Evolutionary conservation across 2,113 vertebrate species (phyloP).

Genomic region (Theristicus caerulescens): DNA sequence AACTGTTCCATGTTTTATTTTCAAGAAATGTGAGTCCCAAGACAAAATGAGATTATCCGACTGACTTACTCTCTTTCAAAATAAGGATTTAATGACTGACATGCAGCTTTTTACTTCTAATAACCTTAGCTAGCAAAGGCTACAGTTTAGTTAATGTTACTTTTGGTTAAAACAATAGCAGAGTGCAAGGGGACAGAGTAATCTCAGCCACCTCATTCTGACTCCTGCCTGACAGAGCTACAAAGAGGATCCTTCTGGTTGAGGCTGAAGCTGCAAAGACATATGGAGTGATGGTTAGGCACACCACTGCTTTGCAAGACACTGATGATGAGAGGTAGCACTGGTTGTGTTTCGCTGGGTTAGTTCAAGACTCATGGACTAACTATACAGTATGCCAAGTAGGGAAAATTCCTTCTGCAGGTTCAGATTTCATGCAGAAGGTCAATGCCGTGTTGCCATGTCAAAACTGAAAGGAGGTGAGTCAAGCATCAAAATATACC

Average conservation of each 20-base stretch:
- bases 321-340: not conserved
- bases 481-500: not conserved
- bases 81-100: not conserved
- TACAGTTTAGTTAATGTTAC: not conserved
- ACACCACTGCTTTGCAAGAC: accelerated
- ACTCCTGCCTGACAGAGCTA: not conserved
- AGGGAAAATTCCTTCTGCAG: not conserved
- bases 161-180: not conserved
- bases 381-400: not conserved
- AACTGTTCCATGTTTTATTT: not conserved
- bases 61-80: not conserved
- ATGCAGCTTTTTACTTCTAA: not conserved
- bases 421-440: not conserved
- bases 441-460: not conserved
- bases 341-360: not conserved
- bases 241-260: not conserved
- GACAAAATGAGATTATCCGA: conserved; percentile 14
- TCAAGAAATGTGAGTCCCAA: not conserved
- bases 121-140: not conserved
- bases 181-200: not conserved
- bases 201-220: not conserved
- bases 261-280: not conserved
- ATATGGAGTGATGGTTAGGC: not conserved
- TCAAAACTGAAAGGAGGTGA: not conserved
- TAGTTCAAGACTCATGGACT: not conserved